Evolutionary conservation across 2,113 vertebrate species (phyloP), one percentile per base, ranked within the genome.

Genomic region (Burhinus bistriatus): DNA sequence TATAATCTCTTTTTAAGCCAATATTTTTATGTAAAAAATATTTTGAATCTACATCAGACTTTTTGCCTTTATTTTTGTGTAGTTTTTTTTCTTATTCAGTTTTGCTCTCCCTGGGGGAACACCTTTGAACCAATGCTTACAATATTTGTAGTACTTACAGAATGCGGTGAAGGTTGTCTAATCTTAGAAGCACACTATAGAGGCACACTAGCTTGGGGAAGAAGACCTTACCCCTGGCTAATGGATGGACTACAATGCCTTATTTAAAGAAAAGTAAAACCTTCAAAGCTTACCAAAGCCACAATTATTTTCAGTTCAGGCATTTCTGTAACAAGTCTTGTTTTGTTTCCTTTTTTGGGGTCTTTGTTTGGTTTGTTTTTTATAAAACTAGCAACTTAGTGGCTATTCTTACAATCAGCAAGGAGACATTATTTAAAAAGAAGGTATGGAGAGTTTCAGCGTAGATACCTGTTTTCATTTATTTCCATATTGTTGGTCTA

Each of bases 341-440:
- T 57, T 76, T 58, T 44, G 12, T 30, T 59, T 40, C 4, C 11
- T 4, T 1, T 22, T 54, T 54, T n/a, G 5, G 8, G 17, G 5
- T 62, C 7, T 66, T 71, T 4, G 8, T 52, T 86, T 72, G n/a
- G 2, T 44, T 42, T 54, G 6, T 0, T 13, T 79, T 89, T 87
- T 65, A 45, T 27, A 84, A 59, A 79, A 64, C 49, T 90, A 90
- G 83, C 40, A 79, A 58, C 27, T 90, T 93, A 83, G 29, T 89
- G 57, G 27, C n/a, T 59, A 90, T 76, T 94, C 88, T 77, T 68
- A 90, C 36, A 97, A 93, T 95, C 82, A 97, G 62, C 54, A 96
- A 90, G 76, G 27, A 79, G 1, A 49, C 69, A 91, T 94, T 81
- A 30, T 95, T 96, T 44, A 17, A 36, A 94, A 95, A 88, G 89